Conservation (phyloP, 2,113 vertebrate genomes). For the Sinocyclocheilus grahami region DNA sequence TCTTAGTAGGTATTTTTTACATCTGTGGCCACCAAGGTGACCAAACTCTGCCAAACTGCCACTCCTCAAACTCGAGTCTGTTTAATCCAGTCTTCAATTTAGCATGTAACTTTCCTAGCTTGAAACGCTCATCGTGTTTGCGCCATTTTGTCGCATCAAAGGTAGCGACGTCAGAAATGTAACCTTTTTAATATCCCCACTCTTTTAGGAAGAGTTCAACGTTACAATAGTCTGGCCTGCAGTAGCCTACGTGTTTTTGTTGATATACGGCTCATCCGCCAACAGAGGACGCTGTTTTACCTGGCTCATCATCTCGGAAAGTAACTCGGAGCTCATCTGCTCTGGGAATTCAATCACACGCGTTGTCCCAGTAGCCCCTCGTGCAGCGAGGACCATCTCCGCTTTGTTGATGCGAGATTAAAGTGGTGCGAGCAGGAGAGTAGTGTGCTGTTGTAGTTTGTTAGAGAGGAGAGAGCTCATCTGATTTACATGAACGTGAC, state of each 20-base stretch:
- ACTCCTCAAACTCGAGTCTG: neutral
- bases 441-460: neutral
- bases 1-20: neutral
- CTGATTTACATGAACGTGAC: neutral
- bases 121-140: neutral
- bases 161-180: neutral
- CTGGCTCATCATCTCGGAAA: neutral
- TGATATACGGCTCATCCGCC: neutral
- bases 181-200: neutral
- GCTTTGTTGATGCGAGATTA: conserved; percentile 19
- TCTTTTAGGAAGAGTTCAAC: neutral
- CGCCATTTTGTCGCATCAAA: neutral
- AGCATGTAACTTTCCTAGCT: neutral
- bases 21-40: too few species aligned
- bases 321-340: neutral
- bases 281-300: conserved; percentile 18
- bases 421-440: neutral
- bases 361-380: too few species aligned
- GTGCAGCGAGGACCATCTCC: neutral
- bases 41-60: too few species aligned
- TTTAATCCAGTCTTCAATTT: neutral
- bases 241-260: neutral
- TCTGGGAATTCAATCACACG: conserved; percentile 30
- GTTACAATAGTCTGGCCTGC: neutral
- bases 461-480: too few species aligned